Percentiles rank a stretch among this genome's conserved stretches.
Evolutionary conservation across 2,113 vertebrate species (phyloP).

Genomic region (Halcyon senegalensis): DNA sequence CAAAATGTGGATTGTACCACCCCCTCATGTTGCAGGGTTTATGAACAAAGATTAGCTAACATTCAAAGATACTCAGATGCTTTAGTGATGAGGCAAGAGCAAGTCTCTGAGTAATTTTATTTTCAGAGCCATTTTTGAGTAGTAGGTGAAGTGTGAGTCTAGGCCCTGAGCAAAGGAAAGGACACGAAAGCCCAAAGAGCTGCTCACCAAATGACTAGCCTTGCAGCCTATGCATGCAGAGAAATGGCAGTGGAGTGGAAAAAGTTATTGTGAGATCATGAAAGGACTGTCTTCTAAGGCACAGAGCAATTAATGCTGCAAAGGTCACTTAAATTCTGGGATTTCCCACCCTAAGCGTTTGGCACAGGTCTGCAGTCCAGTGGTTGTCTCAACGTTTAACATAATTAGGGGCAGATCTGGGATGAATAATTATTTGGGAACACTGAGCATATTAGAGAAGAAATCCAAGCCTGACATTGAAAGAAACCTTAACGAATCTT

Average conservation of each 20-base stretch:
- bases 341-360: background rate
- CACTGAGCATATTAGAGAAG: background rate
- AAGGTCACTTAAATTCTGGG: background rate
- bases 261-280: background rate
- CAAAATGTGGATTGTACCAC: conserved; percentile 44
- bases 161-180: background rate
- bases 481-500: background rate
- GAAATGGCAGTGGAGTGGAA: background rate
- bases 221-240: background rate
- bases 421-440: background rate
- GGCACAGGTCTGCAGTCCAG: background rate
- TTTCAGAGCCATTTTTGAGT: background rate
- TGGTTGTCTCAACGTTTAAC: background rate
- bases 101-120: background rate
- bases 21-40: conserved; percentile 31
- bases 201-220: background rate
- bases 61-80: background rate
- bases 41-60: background rate
- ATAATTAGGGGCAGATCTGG: background rate
- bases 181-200: background rate
- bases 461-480: background rate
- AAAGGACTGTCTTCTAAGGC: background rate
- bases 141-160: background rate
- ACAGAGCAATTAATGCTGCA: background rate
- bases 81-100: background rate